Conservation (phyloP, 1,140 invertebrate genomes). For the Drosophila asahinai region DNA sequence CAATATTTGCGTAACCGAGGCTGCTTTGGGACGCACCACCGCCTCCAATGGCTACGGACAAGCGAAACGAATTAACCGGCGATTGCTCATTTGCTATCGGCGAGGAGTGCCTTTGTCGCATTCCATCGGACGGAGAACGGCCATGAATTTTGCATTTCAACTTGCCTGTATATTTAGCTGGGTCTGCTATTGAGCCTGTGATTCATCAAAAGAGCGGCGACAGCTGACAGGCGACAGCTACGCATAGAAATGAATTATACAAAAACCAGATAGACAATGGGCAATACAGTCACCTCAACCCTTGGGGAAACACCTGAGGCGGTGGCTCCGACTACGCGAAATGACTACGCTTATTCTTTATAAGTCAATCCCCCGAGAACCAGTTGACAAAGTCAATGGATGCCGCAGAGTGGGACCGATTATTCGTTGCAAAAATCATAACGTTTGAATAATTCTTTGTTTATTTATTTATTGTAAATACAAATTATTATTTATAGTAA, state of each 20-base stretch:
- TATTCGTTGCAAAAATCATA: not conserved
- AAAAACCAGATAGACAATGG: slow-evolving; percentile 62
- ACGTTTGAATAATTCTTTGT: too few species aligned
- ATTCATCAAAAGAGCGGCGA: slow-evolving; percentile 80
- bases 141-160: slow-evolving; percentile 79
- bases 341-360: slow-evolving; percentile 65
- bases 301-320: slow-evolving; percentile 74
- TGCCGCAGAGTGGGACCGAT: slow-evolving; percentile 21
- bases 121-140: slow-evolving; percentile 58
- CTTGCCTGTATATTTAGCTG: slow-evolving; percentile 72
- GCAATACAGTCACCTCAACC: slow-evolving; percentile 36
- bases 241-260: slow-evolving; percentile 79
- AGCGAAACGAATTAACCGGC: slow-evolving; percentile 31
- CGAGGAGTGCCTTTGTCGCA: slow-evolving; percentile 63
- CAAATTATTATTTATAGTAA: not conserved
- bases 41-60: slow-evolving; percentile 1
- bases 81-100: slow-evolving; percentile 61
- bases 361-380: slow-evolving; percentile 52
- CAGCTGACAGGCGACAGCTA: slow-evolving; percentile 75
- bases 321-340: slow-evolving; percentile 47
- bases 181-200: slow-evolving; percentile 62
- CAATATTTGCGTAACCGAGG: slow-evolving; percentile 68
- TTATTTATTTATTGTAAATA: too few species aligned
- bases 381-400: slow-evolving; percentile 62
- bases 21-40: slow-evolving; percentile 38